Conservation (phyloP, 2,888 invertebrate species). For the Oxycera nigricornis region DNA sequence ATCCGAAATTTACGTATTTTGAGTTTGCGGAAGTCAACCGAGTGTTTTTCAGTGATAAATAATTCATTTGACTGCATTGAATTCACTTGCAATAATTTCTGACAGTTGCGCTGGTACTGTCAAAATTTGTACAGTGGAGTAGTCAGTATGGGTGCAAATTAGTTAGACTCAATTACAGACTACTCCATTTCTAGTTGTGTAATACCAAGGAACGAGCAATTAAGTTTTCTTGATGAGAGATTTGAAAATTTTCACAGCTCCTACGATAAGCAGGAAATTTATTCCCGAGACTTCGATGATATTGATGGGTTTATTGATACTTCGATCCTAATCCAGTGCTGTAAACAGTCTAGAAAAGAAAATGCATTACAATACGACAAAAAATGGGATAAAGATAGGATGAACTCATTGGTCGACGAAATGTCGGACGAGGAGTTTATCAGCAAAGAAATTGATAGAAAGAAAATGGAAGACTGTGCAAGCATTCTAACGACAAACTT, state of each 20-base stretch:
- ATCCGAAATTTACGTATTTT: no score
- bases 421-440: constrained; percentile 68
- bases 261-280: constrained; percentile 89
- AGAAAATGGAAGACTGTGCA: constrained; percentile 89
- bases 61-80: no score
- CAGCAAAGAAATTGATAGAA: constrained; percentile 67
- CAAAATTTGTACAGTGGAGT: no score
- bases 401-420: constrained; percentile 60
- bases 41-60: no score
- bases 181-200: constrained; percentile 95
- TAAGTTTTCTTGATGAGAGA: constrained; percentile 81
- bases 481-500: constrained; percentile 90
- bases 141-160: no score
- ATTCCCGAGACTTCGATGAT: constrained; percentile 88
- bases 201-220: constrained; percentile 81
- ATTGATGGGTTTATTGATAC: constrained; percentile 71
- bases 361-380: constrained; percentile 67
- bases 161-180: no score
- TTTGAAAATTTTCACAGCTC: constrained; percentile 87
- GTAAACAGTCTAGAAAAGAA: constrained; percentile 76
- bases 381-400: constrained; percentile 63
- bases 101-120: no score
- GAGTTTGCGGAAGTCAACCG: no score
- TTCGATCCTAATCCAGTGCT: constrained; percentile 71
- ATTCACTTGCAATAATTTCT: no score